Evolutionary conservation across 1,140 invertebrate species (phyloP).

Genomic region (Vanessa tameamea): DNA sequence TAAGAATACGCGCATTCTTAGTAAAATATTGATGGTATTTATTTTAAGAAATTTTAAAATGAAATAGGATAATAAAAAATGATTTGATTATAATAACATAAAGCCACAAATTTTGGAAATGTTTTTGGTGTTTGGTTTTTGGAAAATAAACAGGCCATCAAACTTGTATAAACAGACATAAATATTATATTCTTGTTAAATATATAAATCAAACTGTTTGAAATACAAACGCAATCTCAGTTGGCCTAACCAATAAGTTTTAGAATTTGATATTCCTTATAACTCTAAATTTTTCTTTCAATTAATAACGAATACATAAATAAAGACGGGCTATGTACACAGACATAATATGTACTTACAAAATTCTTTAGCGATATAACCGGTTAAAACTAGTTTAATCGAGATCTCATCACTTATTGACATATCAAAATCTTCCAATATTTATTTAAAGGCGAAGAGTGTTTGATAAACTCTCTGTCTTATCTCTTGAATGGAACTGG

Average conservation of each 20-base stretch:
- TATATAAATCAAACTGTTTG: background rate
- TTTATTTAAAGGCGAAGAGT: conserved; percentile 4
- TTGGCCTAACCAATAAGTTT: too few relatives aligned
- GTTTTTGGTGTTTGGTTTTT: too few relatives aligned
- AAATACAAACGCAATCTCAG: background rate
- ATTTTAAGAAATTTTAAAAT: too few relatives aligned
- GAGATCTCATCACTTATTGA: conserved; percentile 6
- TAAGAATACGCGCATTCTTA: too few relatives aligned
- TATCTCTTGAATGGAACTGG: conserved; percentile 23
- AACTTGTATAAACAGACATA: background rate
- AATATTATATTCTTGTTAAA: background rate
- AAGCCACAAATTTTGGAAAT: too few relatives aligned
- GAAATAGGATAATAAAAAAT: too few relatives aligned
- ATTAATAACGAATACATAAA: too few relatives aligned
- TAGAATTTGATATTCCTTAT: too few relatives aligned
- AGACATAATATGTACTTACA: background rate
- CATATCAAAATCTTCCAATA: conserved; percentile 15
- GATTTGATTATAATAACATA: too few relatives aligned
- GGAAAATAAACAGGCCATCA: background rate
- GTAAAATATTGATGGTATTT: too few relatives aligned
- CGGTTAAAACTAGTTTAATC: conserved; percentile 1
- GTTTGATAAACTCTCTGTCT: conserved; percentile 7
- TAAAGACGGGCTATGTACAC: too few relatives aligned
- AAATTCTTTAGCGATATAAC: background rate
- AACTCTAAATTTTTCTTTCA: too few relatives aligned